Evolutionary conservation across 2,888 invertebrate species (phyloP).

Genomic region (Poecilus cupreus): DNA sequence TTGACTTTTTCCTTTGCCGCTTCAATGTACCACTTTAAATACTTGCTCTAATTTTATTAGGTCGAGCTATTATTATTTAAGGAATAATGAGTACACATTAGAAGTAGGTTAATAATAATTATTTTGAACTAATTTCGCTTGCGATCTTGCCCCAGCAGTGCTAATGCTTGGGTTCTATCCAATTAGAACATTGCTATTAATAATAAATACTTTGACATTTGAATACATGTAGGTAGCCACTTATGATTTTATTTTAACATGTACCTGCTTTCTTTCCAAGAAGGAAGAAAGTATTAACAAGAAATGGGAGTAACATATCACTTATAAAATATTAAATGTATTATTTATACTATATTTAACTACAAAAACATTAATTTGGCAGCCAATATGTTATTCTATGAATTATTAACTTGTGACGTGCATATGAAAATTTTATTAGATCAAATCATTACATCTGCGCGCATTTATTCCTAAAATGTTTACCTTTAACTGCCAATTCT

Average conservation of each 20-base stretch:
- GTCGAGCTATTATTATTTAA: background rate
- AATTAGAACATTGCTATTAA: constrained; percentile 45
- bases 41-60: constrained; percentile 23
- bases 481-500: too few species aligned
- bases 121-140: constrained; percentile 23
- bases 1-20: background rate
- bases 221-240: constrained; percentile 6
- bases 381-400: too few species aligned
- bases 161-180: constrained; percentile 44
- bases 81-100: background rate
- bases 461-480: too few species aligned
- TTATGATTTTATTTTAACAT: constrained; percentile 6
- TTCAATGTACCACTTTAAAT: background rate
- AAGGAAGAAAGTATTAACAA: background rate
- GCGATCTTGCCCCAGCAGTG: constrained; percentile 1
- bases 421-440: background rate
- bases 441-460: background rate
- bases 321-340: too few species aligned
- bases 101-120: constrained; percentile 36
- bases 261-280: background rate
- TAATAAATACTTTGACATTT: constrained; percentile 45
- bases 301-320: background rate
- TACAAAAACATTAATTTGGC: too few species aligned
- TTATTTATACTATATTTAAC: too few species aligned
- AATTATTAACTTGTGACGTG: too few species aligned